Evolutionary conservation across 2,888 invertebrate species (phyloP).

Genomic region (Synergus umbraculus): DNA sequence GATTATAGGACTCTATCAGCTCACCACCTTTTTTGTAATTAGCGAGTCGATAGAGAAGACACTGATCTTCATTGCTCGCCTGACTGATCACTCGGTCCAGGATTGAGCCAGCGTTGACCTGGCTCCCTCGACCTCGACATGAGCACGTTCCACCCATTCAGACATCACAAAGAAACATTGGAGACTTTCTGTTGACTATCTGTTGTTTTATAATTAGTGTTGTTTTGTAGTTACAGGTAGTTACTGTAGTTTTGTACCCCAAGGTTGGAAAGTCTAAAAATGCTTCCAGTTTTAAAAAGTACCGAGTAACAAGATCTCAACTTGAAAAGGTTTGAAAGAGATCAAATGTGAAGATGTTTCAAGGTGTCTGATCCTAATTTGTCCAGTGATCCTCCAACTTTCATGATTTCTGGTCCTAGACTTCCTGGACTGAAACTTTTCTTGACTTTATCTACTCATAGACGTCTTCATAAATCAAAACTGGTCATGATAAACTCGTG

Average conservation of each 20-base stretch:
- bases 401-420: not conserved
- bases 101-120: slow-evolving; percentile 84
- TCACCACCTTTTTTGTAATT: slow-evolving; percentile 96
- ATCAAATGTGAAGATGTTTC: not conserved
- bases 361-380: slow-evolving; percentile 11
- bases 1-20: slow-evolving; percentile 90
- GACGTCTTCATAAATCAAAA: slow-evolving; percentile 5
- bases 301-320: too few species aligned
- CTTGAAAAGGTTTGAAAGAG: too few species aligned
- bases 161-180: slow-evolving; percentile 55
- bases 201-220: too few species aligned
- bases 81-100: slow-evolving; percentile 94
- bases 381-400: not conserved
- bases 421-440: not conserved
- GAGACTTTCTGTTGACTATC: not conserved
- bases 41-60: slow-evolving; percentile 90
- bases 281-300: too few species aligned
- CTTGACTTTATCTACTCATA: not conserved
- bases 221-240: too few species aligned
- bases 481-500: slow-evolving; percentile 16
- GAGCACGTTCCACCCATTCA: slow-evolving; percentile 76
- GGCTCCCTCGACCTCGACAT: slow-evolving; percentile 73
- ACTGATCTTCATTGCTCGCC: slow-evolving; percentile 90
- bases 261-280: too few species aligned
- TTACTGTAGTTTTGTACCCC: too few species aligned